Percentiles rank a stretch among this genome's conserved stretches.
Evolutionary conservation across 2,888 invertebrate species (phyloP).

Genomic region (Lochmaea capreae): DNA sequence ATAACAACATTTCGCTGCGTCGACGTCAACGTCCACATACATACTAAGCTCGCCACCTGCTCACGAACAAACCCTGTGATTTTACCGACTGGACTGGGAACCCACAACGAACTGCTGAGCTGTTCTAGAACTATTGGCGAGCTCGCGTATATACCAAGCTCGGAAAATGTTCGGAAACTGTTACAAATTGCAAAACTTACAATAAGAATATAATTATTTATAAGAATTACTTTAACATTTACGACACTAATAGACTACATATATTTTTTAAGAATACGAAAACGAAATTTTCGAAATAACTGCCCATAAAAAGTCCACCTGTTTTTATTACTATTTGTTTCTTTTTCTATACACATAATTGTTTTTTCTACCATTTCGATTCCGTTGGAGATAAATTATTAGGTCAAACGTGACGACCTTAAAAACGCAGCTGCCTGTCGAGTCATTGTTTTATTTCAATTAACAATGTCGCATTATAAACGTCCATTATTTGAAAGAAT

Average conservation of each 20-base stretch:
- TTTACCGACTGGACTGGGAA: too few species aligned
- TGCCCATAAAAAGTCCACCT: background rate
- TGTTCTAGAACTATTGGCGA: too few species aligned
- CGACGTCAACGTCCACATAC: too few species aligned
- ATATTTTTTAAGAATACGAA: background rate
- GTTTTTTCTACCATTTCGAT: background rate
- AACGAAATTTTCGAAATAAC: background rate
- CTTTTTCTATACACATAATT: constrained; percentile 1
- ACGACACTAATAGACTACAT: background rate
- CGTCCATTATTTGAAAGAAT: background rate
- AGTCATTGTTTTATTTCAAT: background rate
- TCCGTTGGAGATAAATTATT: constrained; percentile 1
- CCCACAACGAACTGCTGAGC: too few species aligned
- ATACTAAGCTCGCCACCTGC: too few species aligned
- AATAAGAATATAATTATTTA: too few species aligned
- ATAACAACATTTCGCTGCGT: too few species aligned
- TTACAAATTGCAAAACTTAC: too few species aligned
- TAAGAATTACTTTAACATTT: too few species aligned
- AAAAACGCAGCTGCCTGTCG: constrained; percentile 9
- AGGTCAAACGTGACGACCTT: constrained; percentile 13
- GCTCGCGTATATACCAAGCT: too few species aligned
- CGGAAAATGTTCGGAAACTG: too few species aligned
- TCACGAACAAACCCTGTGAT: too few species aligned
- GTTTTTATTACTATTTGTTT: background rate
- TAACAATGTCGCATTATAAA: background rate